Evolutionary conservation across 2,888 invertebrate species (phyloP), one percentile per base, ranked within the genome.

Genomic region (Seira ritae): DNA sequence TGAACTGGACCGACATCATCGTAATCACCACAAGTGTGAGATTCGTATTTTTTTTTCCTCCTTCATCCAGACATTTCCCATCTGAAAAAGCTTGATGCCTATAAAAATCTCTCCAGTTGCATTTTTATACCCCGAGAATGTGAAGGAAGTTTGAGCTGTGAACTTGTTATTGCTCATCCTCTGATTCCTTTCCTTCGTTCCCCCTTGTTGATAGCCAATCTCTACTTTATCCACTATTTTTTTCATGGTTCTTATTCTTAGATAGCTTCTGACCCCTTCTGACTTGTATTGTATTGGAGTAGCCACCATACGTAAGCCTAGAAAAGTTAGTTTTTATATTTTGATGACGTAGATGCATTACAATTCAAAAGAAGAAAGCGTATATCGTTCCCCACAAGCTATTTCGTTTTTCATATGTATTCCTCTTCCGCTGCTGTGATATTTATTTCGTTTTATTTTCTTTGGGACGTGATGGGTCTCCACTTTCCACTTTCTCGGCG

Each of bases 141-240:
- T 70, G 68, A 79, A 66, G 37, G 55, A 60, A 69, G 65, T 69
- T 24, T 62, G 62, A 65, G 37, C 24, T 62, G 42, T 62, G 15
- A 24, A 24, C 72, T 60, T 72, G 72, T 72, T 72, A 72, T 72
- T 72, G 60, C 60, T 76, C 68, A 55, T 76, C 66, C 55, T 19
- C 50, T 50, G 50, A 17, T 70, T 72, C 60, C 60, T 12, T 73
- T 70, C 73, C 37, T 37, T 71, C 66, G 55, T 15, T 50, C 70
- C 72, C 68, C 68, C 70, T 71, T 72, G 31, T 84, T 84, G 83
- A 84, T 84, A 75, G 83, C 75, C 83, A 84, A 84, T 79, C 79
- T 78, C 65, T 62, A 77, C 69, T 77, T 77, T 66, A 68, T 76
- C 69, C n/a, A 73, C 73, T 72, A 8, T 70, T 60, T 24, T 60